Percentiles rank a stretch among this genome's conserved stretches.
phyloP scores from a whole-genome alignment of 2,797 vertebrate species.

The Sylvilagus floridanus region DNA sequence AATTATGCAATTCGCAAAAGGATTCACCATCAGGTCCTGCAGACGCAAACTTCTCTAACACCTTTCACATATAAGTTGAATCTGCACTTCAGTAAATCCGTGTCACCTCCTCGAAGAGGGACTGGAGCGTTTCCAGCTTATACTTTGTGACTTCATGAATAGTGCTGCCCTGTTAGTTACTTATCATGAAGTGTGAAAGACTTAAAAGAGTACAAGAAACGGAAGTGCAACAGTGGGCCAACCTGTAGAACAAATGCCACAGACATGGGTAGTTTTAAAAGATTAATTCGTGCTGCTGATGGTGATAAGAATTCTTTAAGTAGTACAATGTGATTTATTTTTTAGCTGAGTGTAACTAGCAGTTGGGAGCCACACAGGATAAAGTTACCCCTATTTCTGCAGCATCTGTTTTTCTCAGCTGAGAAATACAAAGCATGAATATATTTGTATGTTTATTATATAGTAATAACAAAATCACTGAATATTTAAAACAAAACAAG shows the following conservation, averaged over 20 bases:
- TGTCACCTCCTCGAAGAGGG: background rate
- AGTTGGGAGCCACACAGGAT: background rate
- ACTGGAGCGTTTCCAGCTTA: background rate
- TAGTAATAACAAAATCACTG: constrained; percentile 2
- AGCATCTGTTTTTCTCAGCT: background rate
- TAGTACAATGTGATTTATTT: constrained; percentile 19
- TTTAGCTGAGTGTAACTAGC: background rate
- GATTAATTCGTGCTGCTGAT: background rate
- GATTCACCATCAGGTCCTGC: background rate
- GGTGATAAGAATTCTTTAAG: background rate
- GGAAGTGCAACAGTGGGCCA: background rate
- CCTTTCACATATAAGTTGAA: constrained; percentile 19
- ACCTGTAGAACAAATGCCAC: background rate
- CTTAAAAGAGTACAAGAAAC: background rate
- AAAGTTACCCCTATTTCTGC: background rate
- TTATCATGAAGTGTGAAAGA: background rate
- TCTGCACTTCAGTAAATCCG: background rate
- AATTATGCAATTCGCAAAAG: constrained; percentile 13
- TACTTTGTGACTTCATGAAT: background rate
- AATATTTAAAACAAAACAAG: constrained; percentile 38
- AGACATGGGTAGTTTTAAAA: background rate
- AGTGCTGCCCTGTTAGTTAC: constrained; percentile 24
- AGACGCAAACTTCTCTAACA: background rate
- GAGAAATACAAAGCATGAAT: constrained; percentile 1
- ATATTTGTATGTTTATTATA: background rate